phyloP scores from a whole-genome alignment of 2,888 invertebrate genomes.

The Drosophila neotestacea region DNA sequence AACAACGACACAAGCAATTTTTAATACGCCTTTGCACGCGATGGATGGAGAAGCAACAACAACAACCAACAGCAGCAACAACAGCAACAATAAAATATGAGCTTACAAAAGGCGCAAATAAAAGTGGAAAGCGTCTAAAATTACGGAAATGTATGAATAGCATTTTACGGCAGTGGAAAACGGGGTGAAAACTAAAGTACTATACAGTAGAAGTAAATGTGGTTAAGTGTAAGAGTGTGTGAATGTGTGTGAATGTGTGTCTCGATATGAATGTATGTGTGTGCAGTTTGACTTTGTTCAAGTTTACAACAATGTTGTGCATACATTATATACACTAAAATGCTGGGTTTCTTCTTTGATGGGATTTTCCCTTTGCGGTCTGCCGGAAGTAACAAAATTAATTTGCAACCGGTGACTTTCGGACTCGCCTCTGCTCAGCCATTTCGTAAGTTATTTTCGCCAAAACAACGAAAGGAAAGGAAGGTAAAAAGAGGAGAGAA shows the following conservation, averaged over 20 bases:
- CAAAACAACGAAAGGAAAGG: neutral
- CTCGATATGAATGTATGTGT: conserved; percentile 1
- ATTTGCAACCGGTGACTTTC: conserved; percentile 36
- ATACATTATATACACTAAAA: conserved; percentile 18
- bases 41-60: conserved; percentile 20
- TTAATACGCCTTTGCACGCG: conserved; percentile 48
- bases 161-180: conserved; percentile 24
- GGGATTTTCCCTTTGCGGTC: conserved; percentile 32
- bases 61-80: conserved; percentile 14
- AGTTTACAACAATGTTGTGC: conserved; percentile 39
- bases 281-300: conserved; percentile 36
- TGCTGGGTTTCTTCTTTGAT: conserved; percentile 8
- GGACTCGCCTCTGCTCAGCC: conserved; percentile 29
- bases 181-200: conserved; percentile 13
- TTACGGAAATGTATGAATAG: conserved; percentile 67
- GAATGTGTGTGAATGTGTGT: conserved; percentile 3
- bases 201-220: conserved; percentile 23
- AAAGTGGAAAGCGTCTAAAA: conserved; percentile 63
- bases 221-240: conserved; percentile 23
- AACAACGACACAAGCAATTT: conserved; percentile 5
- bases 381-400: conserved; percentile 46
- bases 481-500: neutral
- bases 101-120: conserved; percentile 62
- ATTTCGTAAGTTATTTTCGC: conserved; percentile 35
- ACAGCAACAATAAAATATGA: conserved; percentile 49